Base-by-base conservation (phyloP, 1,140 invertebrate species). In the Formica exsecta region DNA sequence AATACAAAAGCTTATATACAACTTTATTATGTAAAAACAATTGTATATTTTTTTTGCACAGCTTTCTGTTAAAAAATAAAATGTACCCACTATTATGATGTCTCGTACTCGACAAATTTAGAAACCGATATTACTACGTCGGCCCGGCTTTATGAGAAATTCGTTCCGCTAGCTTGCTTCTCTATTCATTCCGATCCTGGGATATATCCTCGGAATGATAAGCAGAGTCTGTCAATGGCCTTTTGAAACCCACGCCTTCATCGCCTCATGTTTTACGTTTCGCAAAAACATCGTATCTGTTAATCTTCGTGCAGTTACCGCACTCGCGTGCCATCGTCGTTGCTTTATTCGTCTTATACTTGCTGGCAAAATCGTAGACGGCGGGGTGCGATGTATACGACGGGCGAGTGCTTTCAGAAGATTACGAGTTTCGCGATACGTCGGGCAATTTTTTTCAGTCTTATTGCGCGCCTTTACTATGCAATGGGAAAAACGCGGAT, bases 321-420 rank as follows among this genome's bases (percentile, higher is more conserved):
- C 36, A 0, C 48, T 54, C 54, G 25, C 61, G 57, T 62, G 22
- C 13, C 5, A 76, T 65, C 59, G 29, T 48, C 38, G 3, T 77
- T 44, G 22, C 38, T 65, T 77, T 48, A 77, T 48, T 48, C 25
- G 59, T 19, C 38, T 64, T 76, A 25, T 32, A n/a, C 54, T 75
- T 75, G 29, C 59, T 25, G 11, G 13, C 11, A 41, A 77, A 44
- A 64, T 77, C 25, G 38, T 44, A 25, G 59, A 65, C 32, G 71
- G 8, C 32, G n/a, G 36, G 19, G 36, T 41, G 51, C 51, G 51
- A 74, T 38, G 32, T 74, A 59, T 38, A 59, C 51, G 51, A 38
- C 36, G n/a, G 22, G 2, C 73, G 41, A 77, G 16, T 64, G 57
- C 57, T 76, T 62, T 76, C 57, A 62, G n/a, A 77, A 29, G 59